Evolutionary conservation across 1,140 invertebrate species (phyloP).

Genomic region (Drosophila lini): DNA sequence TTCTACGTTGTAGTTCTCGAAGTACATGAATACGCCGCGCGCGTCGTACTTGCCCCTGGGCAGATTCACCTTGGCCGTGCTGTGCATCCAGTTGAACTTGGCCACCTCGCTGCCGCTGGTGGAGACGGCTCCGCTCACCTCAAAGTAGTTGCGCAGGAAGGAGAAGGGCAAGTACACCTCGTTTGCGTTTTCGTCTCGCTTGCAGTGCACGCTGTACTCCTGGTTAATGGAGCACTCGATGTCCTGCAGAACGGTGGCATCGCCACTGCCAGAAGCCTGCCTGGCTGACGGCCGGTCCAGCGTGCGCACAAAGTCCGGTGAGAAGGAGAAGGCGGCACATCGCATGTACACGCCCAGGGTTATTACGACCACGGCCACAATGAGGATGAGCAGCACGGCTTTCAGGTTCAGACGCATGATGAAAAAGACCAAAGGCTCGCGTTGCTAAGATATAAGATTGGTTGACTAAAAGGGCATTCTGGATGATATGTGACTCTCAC

Average conservation of each 20-base stretch:
- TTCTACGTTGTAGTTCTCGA: constrained; percentile 99
- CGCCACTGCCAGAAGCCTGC: constrained; percentile 1
- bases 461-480: not conserved
- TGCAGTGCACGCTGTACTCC: constrained; percentile 93
- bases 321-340: constrained; percentile 85
- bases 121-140: constrained; percentile 87
- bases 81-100: constrained; percentile 97
- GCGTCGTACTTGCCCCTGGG: constrained; percentile 95
- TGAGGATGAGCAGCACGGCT: constrained; percentile 85
- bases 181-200: constrained; percentile 91
- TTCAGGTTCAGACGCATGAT: constrained; percentile 87
- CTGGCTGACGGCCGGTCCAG: constrained; percentile 38
- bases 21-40: constrained; percentile 95
- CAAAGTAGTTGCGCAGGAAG: constrained; percentile 97
- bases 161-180: constrained; percentile 97
- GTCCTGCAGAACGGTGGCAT: constrained; percentile 86
- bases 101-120: constrained; percentile 84
- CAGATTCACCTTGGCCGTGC: constrained; percentile 95
- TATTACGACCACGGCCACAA: constrained; percentile 84
- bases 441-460: constrained; percentile 39
- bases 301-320: constrained; percentile 66
- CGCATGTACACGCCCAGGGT: constrained; percentile 86
- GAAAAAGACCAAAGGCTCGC: constrained; percentile 83
- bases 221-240: constrained; percentile 96
- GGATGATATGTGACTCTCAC: constrained; percentile 8